phyloP scores from a whole-genome alignment of 2,888 invertebrate genomes.

The Caenorhabditis doughertyi region DNA sequence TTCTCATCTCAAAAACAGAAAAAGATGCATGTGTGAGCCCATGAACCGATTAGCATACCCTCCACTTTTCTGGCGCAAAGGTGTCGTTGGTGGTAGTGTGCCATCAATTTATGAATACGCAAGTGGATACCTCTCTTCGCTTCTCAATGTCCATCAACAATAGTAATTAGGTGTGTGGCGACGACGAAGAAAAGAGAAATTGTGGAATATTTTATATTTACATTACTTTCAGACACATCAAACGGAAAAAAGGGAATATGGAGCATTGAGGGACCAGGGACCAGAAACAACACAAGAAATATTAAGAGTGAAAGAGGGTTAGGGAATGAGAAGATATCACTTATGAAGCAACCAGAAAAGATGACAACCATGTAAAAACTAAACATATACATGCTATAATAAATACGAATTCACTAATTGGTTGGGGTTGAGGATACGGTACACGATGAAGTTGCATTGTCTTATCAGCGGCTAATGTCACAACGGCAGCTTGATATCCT shows the following conservation, averaged over 20 bases:
- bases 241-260: conserved; percentile 1
- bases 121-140: conserved; percentile 27
- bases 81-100: conserved; percentile 29
- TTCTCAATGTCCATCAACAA: conserved; percentile 47
- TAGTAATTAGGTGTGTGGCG: conserved; percentile 42
- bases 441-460: conserved; percentile 77
- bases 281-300: conserved; percentile 6
- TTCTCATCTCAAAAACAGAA: conserved; percentile 33
- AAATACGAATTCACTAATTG: conserved; percentile 65
- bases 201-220: conserved; percentile 44
- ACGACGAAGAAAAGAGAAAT: conserved; percentile 6
- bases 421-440: conserved; percentile 57
- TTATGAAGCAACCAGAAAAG: conserved; percentile 35
- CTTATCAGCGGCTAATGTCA: conserved; percentile 81
- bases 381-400: conserved; percentile 60
- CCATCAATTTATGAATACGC: conserved; percentile 49
- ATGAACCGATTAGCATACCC: conserved; percentile 33
- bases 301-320: background rate
- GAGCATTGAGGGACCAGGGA: conserved; percentile 21
- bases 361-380: conserved; percentile 56
- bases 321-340: background rate
- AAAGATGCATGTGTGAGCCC: background rate
- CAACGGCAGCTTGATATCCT: conserved; percentile 70
- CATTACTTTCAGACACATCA: conserved; percentile 31
- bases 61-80: conserved; percentile 22